These are phyloP conservation scores for Eutolmus rufibarbis DNA, from an alignment of 2,888 invertebrate genomes.

Conservation along the genomic window DNA sequence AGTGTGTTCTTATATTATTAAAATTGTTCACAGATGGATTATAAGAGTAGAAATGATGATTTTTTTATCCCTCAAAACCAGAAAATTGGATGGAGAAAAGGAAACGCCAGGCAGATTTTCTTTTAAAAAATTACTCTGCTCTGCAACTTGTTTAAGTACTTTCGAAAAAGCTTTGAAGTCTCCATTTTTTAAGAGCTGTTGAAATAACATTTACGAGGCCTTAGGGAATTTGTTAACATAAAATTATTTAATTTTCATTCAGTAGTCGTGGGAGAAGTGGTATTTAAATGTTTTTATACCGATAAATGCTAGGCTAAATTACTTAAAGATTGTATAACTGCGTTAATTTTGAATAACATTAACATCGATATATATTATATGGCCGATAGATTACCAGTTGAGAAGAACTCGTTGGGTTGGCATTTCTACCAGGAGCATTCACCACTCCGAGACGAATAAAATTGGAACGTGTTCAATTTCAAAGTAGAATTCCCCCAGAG, in stretches of 20 bases:
- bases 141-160: no score
- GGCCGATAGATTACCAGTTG: background rate
- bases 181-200: no score
- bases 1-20: background rate
- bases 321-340: no score
- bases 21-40: background rate
- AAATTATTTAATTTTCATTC: no score
- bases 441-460: background rate
- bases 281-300: no score
- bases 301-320: no score
- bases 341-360: background rate
- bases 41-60: background rate
- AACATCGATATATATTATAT: background rate
- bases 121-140: no score
- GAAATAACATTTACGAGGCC: no score
- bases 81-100: background rate
- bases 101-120: no score
- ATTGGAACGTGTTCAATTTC: background rate
- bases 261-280: no score
- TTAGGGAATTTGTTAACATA: no score
- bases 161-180: no score
- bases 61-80: background rate
- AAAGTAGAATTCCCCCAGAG: background rate
- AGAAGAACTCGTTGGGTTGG: background rate
- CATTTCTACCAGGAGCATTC: background rate